Conservation (phyloP, 2,113 vertebrate species). For the Epinephelus moara region DNA sequence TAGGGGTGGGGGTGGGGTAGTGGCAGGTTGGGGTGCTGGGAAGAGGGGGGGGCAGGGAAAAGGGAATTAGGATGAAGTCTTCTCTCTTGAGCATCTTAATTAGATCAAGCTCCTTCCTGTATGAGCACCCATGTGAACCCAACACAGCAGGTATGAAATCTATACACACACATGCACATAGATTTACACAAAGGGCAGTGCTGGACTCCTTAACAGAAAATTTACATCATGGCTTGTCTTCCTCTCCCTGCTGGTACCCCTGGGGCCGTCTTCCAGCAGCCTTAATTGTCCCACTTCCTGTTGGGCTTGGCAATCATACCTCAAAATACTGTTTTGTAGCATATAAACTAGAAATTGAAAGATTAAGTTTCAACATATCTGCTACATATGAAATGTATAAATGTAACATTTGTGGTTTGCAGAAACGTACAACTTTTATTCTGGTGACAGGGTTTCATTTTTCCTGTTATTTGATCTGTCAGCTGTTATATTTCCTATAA, state of each 20-base stretch:
- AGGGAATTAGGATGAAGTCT: constrained; percentile 78
- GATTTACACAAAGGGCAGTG: not conserved
- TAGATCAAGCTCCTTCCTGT: constrained; percentile 54
- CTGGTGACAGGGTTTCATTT: too few relatives aligned
- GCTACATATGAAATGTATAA: too few relatives aligned
- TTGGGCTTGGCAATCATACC: not conserved
- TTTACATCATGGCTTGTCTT: constrained; percentile 2
- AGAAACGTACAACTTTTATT: too few relatives aligned
- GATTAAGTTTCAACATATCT: not conserved
- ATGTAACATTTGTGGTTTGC: too few relatives aligned
- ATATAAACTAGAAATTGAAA: too few relatives aligned
- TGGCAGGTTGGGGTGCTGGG: constrained; percentile 38
- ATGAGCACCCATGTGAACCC: constrained; percentile 30
- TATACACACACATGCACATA: constrained; percentile 1
- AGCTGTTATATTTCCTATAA: too few relatives aligned
- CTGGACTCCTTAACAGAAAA: not conserved
- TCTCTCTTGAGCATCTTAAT: constrained; percentile 70
- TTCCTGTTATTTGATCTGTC: too few relatives aligned
- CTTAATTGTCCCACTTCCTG: not conserved
- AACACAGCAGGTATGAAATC: constrained; percentile 40
- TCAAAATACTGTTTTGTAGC: not conserved
- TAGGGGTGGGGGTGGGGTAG: constrained; percentile 26
- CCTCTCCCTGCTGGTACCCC: constrained; percentile 2
- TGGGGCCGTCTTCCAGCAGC: not conserved
- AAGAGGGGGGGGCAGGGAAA: constrained; percentile 33